phyloP scores from a whole-genome alignment of 2,113 vertebrate genomes.

The Podarcis muralis region DNA sequence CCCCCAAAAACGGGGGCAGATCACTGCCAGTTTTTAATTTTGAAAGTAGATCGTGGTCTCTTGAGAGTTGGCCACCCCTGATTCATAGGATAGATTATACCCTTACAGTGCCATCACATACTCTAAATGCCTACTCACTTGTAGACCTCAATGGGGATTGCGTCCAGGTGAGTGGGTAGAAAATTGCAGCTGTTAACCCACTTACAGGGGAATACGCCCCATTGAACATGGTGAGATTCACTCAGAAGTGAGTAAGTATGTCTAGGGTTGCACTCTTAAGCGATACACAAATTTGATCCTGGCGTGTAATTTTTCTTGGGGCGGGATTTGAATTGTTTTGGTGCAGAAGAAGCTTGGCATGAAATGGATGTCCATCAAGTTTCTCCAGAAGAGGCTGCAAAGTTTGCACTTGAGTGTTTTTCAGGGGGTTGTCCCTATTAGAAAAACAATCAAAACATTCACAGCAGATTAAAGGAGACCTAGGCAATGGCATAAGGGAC shows the following conservation, averaged over 20 bases:
- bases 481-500: not conserved
- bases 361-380: not conserved
- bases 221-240: not conserved
- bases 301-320: not conserved
- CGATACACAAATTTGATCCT: not conserved
- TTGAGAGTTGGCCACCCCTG: too few species aligned
- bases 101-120: not conserved
- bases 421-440: not conserved
- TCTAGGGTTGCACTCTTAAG: not conserved
- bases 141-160: not conserved
- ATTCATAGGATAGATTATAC: not conserved
- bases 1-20: too few species aligned
- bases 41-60: too few species aligned
- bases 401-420: not conserved
- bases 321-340: not conserved
- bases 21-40: too few species aligned
- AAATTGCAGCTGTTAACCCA: not conserved
- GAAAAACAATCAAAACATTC: not conserved
- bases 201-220: not conserved
- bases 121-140: too few species aligned
- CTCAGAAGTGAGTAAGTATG: not conserved
- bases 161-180: not conserved
- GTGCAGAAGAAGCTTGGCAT: not conserved
- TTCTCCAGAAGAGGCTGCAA: too few species aligned
- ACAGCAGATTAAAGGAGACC: not conserved